Percentiles rank a stretch among this genome's conserved stretches.
Evolutionary conservation across 2,888 invertebrate species (phyloP).

Genomic region (Operophtera brumata): DNA sequence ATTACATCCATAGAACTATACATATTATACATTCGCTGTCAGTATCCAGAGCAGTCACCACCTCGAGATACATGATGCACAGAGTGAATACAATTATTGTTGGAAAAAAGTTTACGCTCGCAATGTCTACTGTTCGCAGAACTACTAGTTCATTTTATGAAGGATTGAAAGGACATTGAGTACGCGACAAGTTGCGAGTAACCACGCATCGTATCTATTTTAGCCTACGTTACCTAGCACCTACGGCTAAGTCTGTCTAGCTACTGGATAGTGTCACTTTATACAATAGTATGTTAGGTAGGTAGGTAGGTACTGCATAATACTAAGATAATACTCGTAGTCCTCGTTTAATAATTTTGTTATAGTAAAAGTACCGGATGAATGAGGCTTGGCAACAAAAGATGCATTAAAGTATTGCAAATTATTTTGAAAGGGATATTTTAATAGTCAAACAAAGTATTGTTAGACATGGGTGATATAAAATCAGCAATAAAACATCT

Average conservation of each 20-base stretch:
- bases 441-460: slow-evolving; percentile 1
- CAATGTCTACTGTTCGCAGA: too few relatives aligned
- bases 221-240: neutral
- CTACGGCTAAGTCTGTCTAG: neutral
- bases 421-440: slow-evolving; percentile 12
- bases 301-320: neutral
- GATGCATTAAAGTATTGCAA: slow-evolving; percentile 4
- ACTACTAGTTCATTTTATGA: too few relatives aligned
- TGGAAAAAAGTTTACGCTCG: too few relatives aligned
- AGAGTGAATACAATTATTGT: too few relatives aligned
- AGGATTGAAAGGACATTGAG: neutral
- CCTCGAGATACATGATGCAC: too few relatives aligned
- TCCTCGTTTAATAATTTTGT: slow-evolving; percentile 9
- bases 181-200: neutral
- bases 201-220: neutral
- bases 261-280: neutral
- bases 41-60: too few relatives aligned
- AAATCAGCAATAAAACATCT: neutral
- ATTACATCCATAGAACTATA: too few relatives aligned
- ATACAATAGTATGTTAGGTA: too few relatives aligned
- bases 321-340: neutral
- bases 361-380: neutral
- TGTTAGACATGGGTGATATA: neutral
- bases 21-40: too few relatives aligned
- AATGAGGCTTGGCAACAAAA: slow-evolving; percentile 11